Base-by-base conservation (phyloP, 2,797 vertebrate species). In the Falco peregrinus region DNA sequence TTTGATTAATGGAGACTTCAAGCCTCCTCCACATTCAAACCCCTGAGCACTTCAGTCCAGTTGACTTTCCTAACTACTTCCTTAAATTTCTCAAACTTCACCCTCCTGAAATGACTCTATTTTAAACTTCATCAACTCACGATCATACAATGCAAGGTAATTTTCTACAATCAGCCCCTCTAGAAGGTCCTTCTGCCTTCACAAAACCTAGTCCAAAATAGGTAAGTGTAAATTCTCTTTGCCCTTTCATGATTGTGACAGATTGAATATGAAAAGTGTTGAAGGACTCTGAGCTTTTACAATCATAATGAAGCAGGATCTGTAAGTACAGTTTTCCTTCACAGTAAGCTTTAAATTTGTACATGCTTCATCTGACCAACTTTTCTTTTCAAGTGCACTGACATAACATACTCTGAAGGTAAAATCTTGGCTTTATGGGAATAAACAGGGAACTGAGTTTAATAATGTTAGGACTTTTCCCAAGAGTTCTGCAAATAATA, bases 1-100 rank as follows among this genome's bases (percentile, higher is more conserved):
- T 93, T 90, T 90, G 79, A 73, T 90, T 91, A 92, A 41, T 73
- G 50, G 41, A 95, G n/a, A 86, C 35, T 91, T 95, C 77, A 79
- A 95, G 65, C 69, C 84, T 94, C 69, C 85, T 91, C 61, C 85
- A 71, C 67, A 41, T 65, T 92, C 67, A 94, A 94, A 59, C 8
- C 17, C 43, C 65, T 63, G 47, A 88, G 56, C 54, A 24, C 39
- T 94, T 84, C 76, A 89, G 82, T 37, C 89, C 65, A 84, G 87
- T 78, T 85, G 71, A 92, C 75, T 94, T 89, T 73, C 71, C 68
- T 73, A 87, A 87, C 26, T 35, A 69, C 65, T 84, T 90, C 37
- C 69, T 84, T 88, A 86, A 88, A 81, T 71, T 94, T 84, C 73
- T 90, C 54, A 73, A 53, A 73, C 31, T 87, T 92, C 12, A 0